Evolutionary conservation across 2,797 vertebrate species (phyloP).

Genomic region (Nothura maculosa): DNA sequence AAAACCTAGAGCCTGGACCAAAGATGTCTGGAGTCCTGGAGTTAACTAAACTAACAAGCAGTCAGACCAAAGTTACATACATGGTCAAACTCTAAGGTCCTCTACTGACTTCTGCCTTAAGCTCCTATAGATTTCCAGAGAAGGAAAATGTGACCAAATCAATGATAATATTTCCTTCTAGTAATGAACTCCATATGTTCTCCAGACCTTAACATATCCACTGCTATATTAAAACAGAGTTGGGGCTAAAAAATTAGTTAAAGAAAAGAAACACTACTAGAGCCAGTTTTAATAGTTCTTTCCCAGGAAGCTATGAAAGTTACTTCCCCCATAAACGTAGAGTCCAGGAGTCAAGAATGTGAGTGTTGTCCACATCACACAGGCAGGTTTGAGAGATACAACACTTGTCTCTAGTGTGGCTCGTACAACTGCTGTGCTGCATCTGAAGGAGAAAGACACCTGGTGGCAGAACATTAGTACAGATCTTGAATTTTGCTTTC

Average conservation of each 20-base stretch:
- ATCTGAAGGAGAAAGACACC: conserved; percentile 6
- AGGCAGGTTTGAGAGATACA: conserved; percentile 12
- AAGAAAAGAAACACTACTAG: accelerated
- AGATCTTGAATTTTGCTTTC: conserved; percentile 45
- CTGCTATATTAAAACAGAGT: background rate
- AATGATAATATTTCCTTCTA: background rate
- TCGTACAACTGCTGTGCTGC: background rate
- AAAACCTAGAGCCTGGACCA: background rate
- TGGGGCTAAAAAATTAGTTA: background rate
- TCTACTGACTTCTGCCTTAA: background rate
- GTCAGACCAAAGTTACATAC: background rate
- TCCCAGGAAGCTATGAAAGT: conserved; percentile 5
- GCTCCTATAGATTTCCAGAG: background rate
- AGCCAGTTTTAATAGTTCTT: background rate
- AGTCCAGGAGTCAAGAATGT: background rate
- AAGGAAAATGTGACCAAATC: background rate
- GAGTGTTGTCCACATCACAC: background rate
- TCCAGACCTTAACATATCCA: background rate
- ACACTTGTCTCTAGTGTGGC: background rate
- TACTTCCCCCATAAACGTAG: background rate
- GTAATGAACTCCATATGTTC: background rate
- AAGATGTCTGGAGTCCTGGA: background rate
- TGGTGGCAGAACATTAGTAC: conserved; percentile 12
- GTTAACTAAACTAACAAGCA: background rate
- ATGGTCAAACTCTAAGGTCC: accelerated